Conservation (phyloP, 2,113 vertebrate genomes). For the Ibidorhyncha struthersii region DNA sequence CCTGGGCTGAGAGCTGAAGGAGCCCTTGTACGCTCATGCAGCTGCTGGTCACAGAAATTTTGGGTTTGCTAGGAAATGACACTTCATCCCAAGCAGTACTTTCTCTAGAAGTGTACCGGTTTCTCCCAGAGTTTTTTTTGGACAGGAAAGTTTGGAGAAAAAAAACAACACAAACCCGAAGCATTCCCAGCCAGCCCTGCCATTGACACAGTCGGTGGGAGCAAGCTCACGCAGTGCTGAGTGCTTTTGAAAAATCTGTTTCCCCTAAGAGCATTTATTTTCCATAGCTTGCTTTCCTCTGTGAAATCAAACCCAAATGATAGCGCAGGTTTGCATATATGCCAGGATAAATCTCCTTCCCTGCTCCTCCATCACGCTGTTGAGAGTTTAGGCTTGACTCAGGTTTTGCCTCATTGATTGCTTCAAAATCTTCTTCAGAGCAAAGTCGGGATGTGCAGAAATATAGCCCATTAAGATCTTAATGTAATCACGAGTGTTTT, state of each 20-base stretch:
- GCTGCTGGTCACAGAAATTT: neutral
- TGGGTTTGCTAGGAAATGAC: neutral
- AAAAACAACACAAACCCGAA: neutral
- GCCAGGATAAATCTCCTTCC: neutral
- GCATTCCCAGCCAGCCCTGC: neutral
- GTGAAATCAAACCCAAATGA: neutral
- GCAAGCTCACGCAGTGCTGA: fast-evolving
- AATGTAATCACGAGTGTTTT: neutral
- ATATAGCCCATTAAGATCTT: slow-evolving; percentile 30
- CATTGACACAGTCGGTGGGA: neutral
- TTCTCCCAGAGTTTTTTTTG: neutral
- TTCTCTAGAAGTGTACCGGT: neutral
- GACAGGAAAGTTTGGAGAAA: neutral
- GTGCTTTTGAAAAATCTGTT: neutral
- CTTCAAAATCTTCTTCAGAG: slow-evolving; percentile 8
- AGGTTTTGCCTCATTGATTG: neutral
- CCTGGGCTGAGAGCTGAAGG: neutral
- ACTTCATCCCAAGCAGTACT: neutral
- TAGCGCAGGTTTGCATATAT: neutral
- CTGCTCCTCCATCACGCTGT: neutral
- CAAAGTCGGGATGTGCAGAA: neutral
- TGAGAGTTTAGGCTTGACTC: neutral
- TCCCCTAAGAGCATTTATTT: neutral
- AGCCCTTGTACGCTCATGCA: neutral
- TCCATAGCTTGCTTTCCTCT: neutral